These are phyloP conservation scores for Tolypeutes matacus DNA, from an alignment of 2,797 vertebrate species.

Conservation along the genomic window DNA sequence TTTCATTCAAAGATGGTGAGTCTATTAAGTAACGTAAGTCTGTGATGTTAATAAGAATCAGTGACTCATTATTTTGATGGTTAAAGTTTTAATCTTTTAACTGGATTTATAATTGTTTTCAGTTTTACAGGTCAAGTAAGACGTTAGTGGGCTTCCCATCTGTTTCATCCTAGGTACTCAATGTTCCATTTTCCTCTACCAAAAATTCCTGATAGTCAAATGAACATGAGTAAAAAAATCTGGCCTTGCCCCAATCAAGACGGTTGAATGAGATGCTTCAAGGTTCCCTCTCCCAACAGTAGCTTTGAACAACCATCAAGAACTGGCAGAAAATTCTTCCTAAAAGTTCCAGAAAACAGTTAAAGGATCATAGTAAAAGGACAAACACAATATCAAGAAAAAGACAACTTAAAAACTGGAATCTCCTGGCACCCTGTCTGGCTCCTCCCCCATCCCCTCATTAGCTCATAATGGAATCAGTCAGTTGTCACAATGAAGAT, in stretches of 20 bases:
- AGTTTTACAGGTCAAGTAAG: constrained; percentile 36
- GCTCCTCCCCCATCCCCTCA: too few species aligned
- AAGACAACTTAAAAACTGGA: too few species aligned
- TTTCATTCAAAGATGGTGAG: background rate
- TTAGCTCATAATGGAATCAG: too few species aligned
- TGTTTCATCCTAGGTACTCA: background rate
- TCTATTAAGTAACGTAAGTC: background rate
- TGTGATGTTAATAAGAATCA: background rate
- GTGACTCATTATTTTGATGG: background rate
- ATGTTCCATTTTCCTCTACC: background rate
- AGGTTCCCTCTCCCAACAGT: too few species aligned
- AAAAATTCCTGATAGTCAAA: background rate
- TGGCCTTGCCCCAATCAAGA: background rate
- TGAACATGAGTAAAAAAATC: background rate
- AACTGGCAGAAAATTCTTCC: too few species aligned
- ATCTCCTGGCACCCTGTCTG: too few species aligned
- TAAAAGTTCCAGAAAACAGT: too few species aligned
- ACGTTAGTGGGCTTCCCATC: background rate
- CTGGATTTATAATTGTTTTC: constrained; percentile 26
- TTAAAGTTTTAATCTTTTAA: constrained; percentile 41
- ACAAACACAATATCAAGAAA: too few species aligned
- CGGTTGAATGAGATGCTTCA: too few species aligned
- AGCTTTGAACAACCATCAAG: too few species aligned
- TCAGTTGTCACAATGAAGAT: too few species aligned
- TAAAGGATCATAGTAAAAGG: too few species aligned